Base-by-base conservation (phyloP, 2,888 invertebrate species). In the Netelia melanura region DNA sequence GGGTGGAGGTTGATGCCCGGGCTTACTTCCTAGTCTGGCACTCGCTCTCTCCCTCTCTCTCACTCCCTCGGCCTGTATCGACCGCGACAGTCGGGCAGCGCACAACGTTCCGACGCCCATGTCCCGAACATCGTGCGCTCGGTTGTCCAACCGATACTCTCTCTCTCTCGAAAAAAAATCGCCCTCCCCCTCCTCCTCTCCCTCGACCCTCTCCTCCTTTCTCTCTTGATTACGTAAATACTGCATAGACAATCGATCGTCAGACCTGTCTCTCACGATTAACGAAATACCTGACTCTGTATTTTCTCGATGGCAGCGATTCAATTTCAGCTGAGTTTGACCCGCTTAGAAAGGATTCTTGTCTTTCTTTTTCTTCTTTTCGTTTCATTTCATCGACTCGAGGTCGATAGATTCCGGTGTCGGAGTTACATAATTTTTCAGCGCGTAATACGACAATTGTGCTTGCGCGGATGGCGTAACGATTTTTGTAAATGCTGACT, bases 1-100 rank as follows among this genome's bases (percentile, higher is more conserved):
- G 88, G 90, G 87, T 89, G 88, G 92, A 91, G 92, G 92, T 92
- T 92, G 92, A 92, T 92, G 92, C 91, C 92, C 92, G 92, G 92
- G 92, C 90, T 91, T 89, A 90, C 92, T 92, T 92, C 92, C 92
- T 92, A 91, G 92, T 92, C 92, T 92, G 91, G 88, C 70, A 82
- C 78, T 78, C 87, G 90, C 83, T 89, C 54, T 17, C 61, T 23
- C 58, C 14, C 30, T 67, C 54, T 76, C 52, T 75, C 54, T 64
- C 52, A 58, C 74, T 43, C 44, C 21, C 72, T 70, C 54, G 56
- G 91, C 92, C 91, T 92, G 92, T 92, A 92, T 92, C 92, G 92
- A 93, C 92, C 92, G 92, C 92, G 92, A 87, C 79, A 61, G n/a
- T 30, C 72, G 76, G 82, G 89, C 75, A 79, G 89, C 77, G 70